These are phyloP conservation scores for Drosophila sulfurigaster DNA, from an alignment of 1,140 invertebrate genomes.

Conservation along the genomic window DNA sequence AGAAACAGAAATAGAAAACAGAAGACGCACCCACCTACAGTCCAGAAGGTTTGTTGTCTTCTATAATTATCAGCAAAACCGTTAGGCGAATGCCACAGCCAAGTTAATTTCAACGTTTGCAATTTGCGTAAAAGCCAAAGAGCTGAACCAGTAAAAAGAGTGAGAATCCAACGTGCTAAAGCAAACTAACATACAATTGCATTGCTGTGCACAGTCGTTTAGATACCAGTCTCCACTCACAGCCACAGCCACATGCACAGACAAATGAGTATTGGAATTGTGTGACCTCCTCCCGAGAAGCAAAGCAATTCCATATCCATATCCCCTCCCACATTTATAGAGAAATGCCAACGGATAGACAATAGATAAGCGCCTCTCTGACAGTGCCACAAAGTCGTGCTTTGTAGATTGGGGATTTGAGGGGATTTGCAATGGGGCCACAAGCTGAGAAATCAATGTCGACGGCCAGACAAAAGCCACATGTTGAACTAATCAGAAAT, in stretches of 20 bases:
- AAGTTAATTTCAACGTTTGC: constrained; percentile 20
- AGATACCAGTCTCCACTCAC: background rate
- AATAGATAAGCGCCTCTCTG: constrained; percentile 48
- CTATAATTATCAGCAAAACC: constrained; percentile 20
- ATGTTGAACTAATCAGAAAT: constrained; percentile 77
- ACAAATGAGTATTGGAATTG: constrained; percentile 9
- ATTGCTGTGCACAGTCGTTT: constrained; percentile 18
- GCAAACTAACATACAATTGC: constrained; percentile 17
- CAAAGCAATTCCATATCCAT: constrained; percentile 21
- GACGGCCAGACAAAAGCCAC: constrained; percentile 62
- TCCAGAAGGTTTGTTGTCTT: background rate
- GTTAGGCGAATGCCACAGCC: constrained; percentile 9
- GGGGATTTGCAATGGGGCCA: constrained; percentile 39
- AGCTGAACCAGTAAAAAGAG: constrained; percentile 12
- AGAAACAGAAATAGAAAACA: background rate
- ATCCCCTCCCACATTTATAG: background rate
- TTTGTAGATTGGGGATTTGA: background rate
- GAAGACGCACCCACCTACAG: constrained; percentile 5
- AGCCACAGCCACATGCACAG: background rate
- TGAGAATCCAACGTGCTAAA: background rate
- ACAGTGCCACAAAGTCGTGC: constrained; percentile 15
- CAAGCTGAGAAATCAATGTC: constrained; percentile 75
- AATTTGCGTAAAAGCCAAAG: constrained; percentile 32
- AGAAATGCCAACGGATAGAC: constrained; percentile 20
- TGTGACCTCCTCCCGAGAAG: background rate